These are phyloP conservation scores for Rhabdomys pumilio DNA, from an alignment of 2,797 vertebrate genomes.

Conservation along the genomic window DNA sequence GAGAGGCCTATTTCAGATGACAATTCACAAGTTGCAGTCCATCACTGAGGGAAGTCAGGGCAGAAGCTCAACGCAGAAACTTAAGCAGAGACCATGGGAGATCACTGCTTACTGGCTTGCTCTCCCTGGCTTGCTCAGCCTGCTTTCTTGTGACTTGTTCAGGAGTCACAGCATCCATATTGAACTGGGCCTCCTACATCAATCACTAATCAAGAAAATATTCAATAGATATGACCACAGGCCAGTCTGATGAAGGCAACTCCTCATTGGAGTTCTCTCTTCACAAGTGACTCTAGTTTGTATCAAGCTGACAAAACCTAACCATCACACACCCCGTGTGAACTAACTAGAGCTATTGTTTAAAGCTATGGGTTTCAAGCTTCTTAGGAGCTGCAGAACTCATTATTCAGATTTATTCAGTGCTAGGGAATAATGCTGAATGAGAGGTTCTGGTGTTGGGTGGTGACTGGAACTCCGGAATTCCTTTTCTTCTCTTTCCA, in stretches of 20 bases:
- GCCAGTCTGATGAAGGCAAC: not conserved
- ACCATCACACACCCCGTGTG: not conserved
- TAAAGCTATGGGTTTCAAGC: not conserved
- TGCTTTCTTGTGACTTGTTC: not conserved
- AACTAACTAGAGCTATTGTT: not conserved
- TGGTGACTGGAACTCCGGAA: not conserved
- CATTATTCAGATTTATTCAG: conserved; percentile 38
- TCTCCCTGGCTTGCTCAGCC: not conserved
- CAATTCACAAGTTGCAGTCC: not conserved
- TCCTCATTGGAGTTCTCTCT: not conserved
- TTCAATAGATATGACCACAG: not conserved
- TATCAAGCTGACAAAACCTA: not conserved
- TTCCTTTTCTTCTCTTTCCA: not conserved
- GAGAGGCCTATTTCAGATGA: not conserved
- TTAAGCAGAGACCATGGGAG: not conserved
- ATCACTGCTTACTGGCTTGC: not conserved
- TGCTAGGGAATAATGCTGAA: not conserved
- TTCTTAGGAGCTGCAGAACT: not conserved
- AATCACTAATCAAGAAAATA: not conserved
- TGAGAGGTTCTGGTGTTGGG: not conserved
- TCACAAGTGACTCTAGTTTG: not conserved
- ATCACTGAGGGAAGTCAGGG: not conserved
- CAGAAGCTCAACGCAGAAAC: not conserved
- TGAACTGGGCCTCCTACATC: not conserved
- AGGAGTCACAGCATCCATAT: not conserved